Base-by-base conservation (phyloP, 2,888 invertebrate genomes). In the Bhutanitis thaidina region DNA sequence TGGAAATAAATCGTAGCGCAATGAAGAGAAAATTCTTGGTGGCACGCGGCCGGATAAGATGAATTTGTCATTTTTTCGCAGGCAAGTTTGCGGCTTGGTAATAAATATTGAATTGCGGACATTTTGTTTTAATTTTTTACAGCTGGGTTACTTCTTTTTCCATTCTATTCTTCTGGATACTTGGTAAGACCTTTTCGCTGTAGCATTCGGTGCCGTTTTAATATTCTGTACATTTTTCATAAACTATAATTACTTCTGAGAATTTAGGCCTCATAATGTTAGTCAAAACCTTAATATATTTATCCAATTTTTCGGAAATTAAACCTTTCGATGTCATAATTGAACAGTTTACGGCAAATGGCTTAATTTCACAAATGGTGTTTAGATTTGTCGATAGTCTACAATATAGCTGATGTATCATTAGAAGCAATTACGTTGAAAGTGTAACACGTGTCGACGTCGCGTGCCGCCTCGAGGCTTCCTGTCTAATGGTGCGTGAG, bases 41-140 rank as follows among this genome's bases (percentile, higher is more conserved):
- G 34, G 34, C 12, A 12, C 12, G 60, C 62, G 64, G 61, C 59
- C 72, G 74, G 75, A 76, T 69, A 76, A 79, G 85, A 87, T 86
- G 87, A 87, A 88, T 88, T 88, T 88, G 87, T 88, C 86, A 88
- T 88, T 87, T 86, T 87, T 87, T 86, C 85, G 77, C 70, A 78
- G 82, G 80, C 86, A 86, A 85, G 86, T 85, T 77, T 82, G 79
- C 77, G 69, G 20, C 74, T 74, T 78, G 76, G 83, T 86, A 82
- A 88, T 88, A 87, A 88, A 88, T 88, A 88, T 88, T 86, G 87
- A 84, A 88, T 87, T 77, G 85, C 82, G 71, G 74, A 70, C 77
- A 69, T 75, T 74, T 71, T 69, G 69, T 74, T 76, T 74, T 80
- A 5, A 27, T 8, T 27, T 27, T 27, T 27, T 27, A 4, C 27